Base-by-base conservation (phyloP, 2,888 invertebrate species). In the Rhabditoides inermis region DNA sequence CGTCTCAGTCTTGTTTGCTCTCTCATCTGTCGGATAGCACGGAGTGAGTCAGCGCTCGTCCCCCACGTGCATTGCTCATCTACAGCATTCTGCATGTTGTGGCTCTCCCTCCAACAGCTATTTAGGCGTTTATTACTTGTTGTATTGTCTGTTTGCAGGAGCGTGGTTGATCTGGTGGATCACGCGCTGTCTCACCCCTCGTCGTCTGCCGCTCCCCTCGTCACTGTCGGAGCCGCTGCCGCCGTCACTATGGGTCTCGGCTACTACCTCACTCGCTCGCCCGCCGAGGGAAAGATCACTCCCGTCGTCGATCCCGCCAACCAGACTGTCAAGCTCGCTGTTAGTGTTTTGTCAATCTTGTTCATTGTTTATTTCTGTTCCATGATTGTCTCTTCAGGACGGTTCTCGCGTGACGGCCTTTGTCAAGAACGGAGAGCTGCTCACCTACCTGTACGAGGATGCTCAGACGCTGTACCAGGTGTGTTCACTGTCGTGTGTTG, bases 391-490 rank as follows among this genome's bases (percentile, higher is more conserved):
- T 35, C 42, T 61, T n/a, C 49, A 66, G 63, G 68, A 63, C 35
- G 72, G 72, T 22, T 68, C 69, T 18, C 65, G 72, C n/a, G 61
- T 71, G 47, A 67, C 65, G 45, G 61, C 64, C 20, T 65, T 61
- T 35, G 50, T 70, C 52, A 60, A 61, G 32, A 61, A 69, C 32
- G 66, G 65, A 45, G 57, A 65, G 15, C 53, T 71, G 46, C 58
- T 60, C 49, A 60, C 65, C 36, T 88, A 84, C 78, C 82, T 90
- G 61, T 86, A 86, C 77, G 87, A 89, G 72, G 90, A 90, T 78
- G 86, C 87, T 51, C 84, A 84, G 76, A 92, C 92, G 48, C 81
- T 91, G 36, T 90, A 88, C 78, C 89, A 90, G 72, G 85, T 58
- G 10, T 12, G 18, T 45, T 35, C 26, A 86, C 63, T 89, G 28